A percentile compares a stretch with the other conserved stretches of the same genome.
phyloP scores from a whole-genome alignment of 2,113 vertebrate genomes.

The Istiophorus platypterus region DNA sequence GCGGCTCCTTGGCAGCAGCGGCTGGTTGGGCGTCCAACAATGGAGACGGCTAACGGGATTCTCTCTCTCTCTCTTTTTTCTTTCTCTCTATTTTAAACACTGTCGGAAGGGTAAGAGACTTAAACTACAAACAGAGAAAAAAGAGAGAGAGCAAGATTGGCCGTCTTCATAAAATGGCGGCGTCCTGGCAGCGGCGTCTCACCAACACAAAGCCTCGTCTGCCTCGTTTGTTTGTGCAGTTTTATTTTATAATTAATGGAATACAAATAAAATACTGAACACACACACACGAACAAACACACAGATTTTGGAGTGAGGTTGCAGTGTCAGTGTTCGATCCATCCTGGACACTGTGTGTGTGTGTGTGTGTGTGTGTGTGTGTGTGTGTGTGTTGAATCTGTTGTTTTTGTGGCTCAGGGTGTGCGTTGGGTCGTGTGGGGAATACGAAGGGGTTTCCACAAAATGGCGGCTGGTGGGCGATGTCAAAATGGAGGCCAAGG shows the following conservation, averaged over 20 bases:
- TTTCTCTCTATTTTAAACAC: slow-evolving; percentile 69
- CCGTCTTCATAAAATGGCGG: slow-evolving; percentile 53
- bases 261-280: not conserved
- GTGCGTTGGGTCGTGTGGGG: not conserved
- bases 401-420: slow-evolving; percentile 12
- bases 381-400: not conserved
- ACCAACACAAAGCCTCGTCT: slow-evolving; percentile 61
- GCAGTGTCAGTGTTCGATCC: not conserved
- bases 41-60: slow-evolving; percentile 88
- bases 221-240: slow-evolving; percentile 37
- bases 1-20: slow-evolving; percentile 87
- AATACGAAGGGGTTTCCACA: slow-evolving; percentile 53
- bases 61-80: slow-evolving; percentile 73
- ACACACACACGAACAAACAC: not conserved
- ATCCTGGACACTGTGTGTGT: not conserved
- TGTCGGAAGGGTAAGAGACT: slow-evolving; percentile 54
- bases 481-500: slow-evolving; percentile 79
- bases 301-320: not conserved
- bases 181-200: slow-evolving; percentile 61
- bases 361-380: not conserved
- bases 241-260: slow-evolving; percentile 71
- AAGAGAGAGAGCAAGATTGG: slow-evolving; percentile 35
- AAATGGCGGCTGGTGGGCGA: slow-evolving; percentile 76
- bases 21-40: slow-evolving; percentile 92
- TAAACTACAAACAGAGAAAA: slow-evolving; percentile 58